Conservation (phyloP, 2,113 vertebrate genomes). For the Onychostruthus taczanowskii region DNA sequence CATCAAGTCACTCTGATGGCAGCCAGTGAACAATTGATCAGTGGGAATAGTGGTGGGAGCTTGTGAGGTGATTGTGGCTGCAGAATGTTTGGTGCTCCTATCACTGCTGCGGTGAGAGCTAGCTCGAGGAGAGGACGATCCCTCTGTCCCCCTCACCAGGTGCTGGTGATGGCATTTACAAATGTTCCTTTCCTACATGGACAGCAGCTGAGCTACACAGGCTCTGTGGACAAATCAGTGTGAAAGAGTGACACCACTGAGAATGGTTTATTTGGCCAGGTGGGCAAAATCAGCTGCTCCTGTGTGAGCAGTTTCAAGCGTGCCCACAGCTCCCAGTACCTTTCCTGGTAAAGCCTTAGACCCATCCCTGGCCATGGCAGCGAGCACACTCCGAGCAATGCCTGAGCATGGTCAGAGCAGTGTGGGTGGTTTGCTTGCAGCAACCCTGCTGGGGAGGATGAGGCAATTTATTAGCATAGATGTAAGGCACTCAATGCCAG, state of each 20-base stretch:
- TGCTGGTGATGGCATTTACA: not conserved
- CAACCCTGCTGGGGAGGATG: not conserved
- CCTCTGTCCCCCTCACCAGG: not conserved
- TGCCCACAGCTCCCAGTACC: not conserved
- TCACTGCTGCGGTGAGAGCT: not conserved
- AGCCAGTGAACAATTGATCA: not conserved
- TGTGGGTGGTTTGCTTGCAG: not conserved
- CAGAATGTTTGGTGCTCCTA: not conserved
- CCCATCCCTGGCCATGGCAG: fast-evolving
- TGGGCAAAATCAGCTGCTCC: not conserved
- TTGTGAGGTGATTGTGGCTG: not conserved
- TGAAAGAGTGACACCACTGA: not conserved
- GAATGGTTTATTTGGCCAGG: not conserved
- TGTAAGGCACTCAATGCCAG: not conserved
- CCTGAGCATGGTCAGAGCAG: fast-evolving
- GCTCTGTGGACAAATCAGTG: not conserved
- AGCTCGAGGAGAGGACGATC: not conserved
- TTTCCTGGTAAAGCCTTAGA: not conserved
- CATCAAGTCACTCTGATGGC: not conserved
- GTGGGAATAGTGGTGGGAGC: not conserved
- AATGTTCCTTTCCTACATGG: not conserved
- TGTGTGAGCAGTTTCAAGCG: not conserved
- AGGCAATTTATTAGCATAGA: not conserved
- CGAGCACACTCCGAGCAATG: fast-evolving
- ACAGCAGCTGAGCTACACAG: not conserved